Percentiles rank a stretch among this genome's conserved stretches.
Evolutionary conservation across 1,140 invertebrate species (phyloP).

Genomic region (Helicoverpa zea): DNA sequence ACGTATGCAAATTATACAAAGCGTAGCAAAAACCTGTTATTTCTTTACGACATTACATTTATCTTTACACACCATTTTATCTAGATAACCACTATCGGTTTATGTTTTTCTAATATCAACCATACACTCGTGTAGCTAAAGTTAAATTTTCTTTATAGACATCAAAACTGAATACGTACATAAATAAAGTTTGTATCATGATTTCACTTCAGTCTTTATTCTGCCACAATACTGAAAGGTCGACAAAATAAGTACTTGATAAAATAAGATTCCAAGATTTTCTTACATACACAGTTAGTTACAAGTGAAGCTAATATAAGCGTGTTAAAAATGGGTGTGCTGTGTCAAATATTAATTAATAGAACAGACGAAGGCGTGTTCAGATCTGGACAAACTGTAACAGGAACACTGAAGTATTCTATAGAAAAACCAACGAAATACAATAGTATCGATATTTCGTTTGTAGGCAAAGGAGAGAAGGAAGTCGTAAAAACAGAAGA

Average conservation of each 20-base stretch:
- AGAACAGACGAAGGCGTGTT: neutral
- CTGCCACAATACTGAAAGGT: neutral
- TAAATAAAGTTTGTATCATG: no score
- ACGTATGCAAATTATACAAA: no score
- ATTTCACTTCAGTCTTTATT: no score
- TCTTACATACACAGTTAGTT: no score
- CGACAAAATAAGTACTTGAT: neutral
- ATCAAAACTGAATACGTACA: neutral
- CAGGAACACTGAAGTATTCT: constrained; percentile 4
- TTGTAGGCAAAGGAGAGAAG: neutral
- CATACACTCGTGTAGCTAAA: neutral
- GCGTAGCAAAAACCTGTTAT: no score
- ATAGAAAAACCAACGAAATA: constrained; percentile 9
- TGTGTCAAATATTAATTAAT: neutral
- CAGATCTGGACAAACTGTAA: neutral
- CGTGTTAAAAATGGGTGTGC: neutral
- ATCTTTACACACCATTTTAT: neutral
- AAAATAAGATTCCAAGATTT: no score
- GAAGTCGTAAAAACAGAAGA: neutral
- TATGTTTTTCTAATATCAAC: neutral
- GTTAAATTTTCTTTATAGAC: neutral
- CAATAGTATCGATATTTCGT: neutral
- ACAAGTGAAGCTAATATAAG: no score
- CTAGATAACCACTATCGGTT: no score
- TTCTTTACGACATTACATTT: no score